Conservation (phyloP, 2,888 invertebrate species). For the Brenthis daphne region DNA sequence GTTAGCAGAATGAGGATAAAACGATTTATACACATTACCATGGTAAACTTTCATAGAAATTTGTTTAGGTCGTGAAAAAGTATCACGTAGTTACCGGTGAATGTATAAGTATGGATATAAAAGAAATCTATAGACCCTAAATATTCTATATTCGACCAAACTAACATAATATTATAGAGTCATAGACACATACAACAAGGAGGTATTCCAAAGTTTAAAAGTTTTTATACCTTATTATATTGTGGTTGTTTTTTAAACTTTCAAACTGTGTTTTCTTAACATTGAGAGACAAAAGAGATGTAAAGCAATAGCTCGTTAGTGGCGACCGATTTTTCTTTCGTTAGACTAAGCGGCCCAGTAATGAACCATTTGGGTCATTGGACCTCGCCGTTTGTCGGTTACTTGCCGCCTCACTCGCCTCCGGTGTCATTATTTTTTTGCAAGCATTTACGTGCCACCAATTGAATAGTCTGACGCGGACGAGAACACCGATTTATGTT, state of each 20-base stretch:
- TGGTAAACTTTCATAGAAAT: no score
- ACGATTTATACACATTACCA: no score
- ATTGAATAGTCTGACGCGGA: constrained; percentile 63
- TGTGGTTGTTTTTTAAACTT: constrained; percentile 27
- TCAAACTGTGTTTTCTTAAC: constrained; percentile 35
- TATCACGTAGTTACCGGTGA: no score
- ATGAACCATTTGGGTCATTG: constrained; percentile 79
- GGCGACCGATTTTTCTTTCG: constrained; percentile 75
- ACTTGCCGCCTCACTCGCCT: constrained; percentile 53
- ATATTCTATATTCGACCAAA: no score
- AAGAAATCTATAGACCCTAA: no score
- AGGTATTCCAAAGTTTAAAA: background rate
- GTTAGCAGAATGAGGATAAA: no score
- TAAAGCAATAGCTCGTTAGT: constrained; percentile 46
- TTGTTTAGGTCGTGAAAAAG: no score
- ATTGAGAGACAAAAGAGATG: constrained; percentile 39
- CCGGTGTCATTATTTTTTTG: constrained; percentile 43
- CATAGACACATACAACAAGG: no score
- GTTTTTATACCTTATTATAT: background rate
- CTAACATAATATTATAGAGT: no score
- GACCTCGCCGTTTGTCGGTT: constrained; percentile 75
- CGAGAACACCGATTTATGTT: constrained; percentile 56
- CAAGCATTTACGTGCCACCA: constrained; percentile 57
- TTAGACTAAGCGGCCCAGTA: constrained; percentile 69
- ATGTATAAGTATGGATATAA: no score